Conservation (phyloP, 2,888 invertebrate species). For the Polydrusus tereticollis region DNA sequence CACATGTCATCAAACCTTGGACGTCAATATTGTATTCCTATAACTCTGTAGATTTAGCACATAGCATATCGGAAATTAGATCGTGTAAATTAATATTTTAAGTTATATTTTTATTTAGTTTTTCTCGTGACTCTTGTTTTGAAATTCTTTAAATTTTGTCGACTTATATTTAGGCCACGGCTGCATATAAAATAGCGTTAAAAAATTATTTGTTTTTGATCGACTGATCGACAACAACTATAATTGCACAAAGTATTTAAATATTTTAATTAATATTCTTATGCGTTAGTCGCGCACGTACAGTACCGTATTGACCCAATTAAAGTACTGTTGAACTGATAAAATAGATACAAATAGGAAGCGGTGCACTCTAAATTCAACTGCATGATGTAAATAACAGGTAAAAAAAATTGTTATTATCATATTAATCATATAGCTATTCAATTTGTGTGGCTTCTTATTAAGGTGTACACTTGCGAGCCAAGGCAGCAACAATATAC, state of each 20-base stretch:
- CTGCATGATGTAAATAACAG: background rate
- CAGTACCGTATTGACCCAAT: constrained; percentile 29
- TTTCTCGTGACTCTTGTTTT: too few species aligned
- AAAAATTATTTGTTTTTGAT: constrained; percentile 13
- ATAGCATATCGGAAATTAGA: too few species aligned
- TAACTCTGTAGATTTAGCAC: too few species aligned
- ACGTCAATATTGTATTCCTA: too few species aligned
- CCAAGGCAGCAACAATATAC: too few species aligned
- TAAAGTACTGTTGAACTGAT: constrained; percentile 19
- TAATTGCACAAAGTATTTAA: background rate
- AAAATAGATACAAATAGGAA: background rate
- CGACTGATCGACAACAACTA: constrained; percentile 1
- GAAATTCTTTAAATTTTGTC: background rate
- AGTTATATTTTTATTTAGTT: too few species aligned
- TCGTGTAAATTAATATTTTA: too few species aligned
- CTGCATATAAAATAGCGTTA: background rate
- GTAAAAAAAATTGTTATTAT: background rate
- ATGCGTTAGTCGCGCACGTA: background rate
- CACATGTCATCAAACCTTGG: too few species aligned
- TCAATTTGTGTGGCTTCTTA: too few species aligned
- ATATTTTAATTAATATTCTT: constrained; percentile 11
- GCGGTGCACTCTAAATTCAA: background rate
- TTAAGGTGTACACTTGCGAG: too few species aligned
- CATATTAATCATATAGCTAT: too few species aligned
- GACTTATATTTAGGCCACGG: constrained; percentile 6